These are phyloP conservation scores for Tauraco erythrolophus DNA, from an alignment of 2,113 vertebrate species.

Conservation along the genomic window DNA sequence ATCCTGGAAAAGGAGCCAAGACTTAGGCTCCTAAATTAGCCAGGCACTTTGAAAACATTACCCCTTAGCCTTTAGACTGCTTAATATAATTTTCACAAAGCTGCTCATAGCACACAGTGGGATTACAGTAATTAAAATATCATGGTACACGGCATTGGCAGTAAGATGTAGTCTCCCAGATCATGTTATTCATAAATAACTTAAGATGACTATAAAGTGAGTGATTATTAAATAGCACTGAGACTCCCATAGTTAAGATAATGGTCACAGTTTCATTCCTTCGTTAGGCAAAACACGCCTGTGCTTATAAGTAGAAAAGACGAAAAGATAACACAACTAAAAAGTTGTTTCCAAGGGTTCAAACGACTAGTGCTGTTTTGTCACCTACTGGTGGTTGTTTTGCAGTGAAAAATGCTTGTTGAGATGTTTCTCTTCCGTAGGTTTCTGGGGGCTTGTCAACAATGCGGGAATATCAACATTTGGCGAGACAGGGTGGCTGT, in stretches of 20 bases:
- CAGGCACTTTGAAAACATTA: slow-evolving; percentile 15
- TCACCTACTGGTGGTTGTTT: neutral
- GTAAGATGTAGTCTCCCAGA: neutral
- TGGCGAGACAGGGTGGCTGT: slow-evolving; percentile 81
- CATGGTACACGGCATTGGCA: neutral
- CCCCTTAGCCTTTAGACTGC: neutral
- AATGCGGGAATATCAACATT: slow-evolving; percentile 75
- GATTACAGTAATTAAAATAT: slow-evolving; percentile 44
- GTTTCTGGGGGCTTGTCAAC: slow-evolving; percentile 68
- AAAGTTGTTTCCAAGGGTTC: neutral
- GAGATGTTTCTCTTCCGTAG: neutral
- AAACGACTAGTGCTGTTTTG: neutral
- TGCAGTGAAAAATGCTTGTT: slow-evolving; percentile 61
- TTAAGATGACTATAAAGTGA: neutral
- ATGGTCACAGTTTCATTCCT: neutral
- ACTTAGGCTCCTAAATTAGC: neutral
- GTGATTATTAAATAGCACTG: neutral
- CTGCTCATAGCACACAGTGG: neutral
- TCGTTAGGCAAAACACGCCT: neutral
- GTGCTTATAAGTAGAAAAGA: neutral
- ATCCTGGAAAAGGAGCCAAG: neutral
- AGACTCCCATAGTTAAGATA: neutral
- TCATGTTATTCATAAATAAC: slow-evolving; percentile 28
- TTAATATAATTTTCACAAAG: slow-evolving; percentile 44
- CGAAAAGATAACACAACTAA: neutral